These are phyloP conservation scores for Denticeps clupeoides DNA, from an alignment of 2,797 vertebrate species.

Conservation along the genomic window DNA sequence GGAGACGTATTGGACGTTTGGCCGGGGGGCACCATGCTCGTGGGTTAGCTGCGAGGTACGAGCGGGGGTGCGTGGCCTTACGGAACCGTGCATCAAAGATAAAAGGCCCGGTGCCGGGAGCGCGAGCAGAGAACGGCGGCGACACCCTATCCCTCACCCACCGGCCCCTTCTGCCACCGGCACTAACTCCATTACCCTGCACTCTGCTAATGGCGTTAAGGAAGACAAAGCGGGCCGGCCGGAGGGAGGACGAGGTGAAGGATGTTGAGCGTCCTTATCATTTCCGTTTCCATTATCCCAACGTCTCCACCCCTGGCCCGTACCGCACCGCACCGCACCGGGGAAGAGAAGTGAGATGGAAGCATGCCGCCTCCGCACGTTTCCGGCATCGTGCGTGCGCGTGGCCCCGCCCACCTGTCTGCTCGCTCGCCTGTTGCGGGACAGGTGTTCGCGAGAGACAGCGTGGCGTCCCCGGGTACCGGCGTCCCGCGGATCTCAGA, in stretches of 20 bases:
- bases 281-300: no score
- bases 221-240: slow-evolving; percentile 44
- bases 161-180: slow-evolving; percentile 14
- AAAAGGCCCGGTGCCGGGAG: slow-evolving; percentile 24
- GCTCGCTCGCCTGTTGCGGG: slow-evolving; percentile 19
- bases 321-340: no score
- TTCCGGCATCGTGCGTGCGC: no score
- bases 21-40: slow-evolving; percentile 12
- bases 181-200: slow-evolving; percentile 56
- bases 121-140: no score
- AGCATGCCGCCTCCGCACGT: no score
- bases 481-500: slow-evolving; percentile 17
- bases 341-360: no score
- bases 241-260: slow-evolving; percentile 33
- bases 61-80: no score
- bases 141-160: slow-evolving; percentile 33
- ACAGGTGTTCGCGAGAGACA: slow-evolving; percentile 29
- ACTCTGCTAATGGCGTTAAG: slow-evolving; percentile 65
- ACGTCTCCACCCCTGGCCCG: no score
- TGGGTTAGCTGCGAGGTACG: no score
- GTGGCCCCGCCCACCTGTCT: not conserved
- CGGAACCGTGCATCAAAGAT: slow-evolving; percentile 29
- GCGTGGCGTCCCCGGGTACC: slow-evolving; percentile 16
- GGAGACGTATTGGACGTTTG: slow-evolving; percentile 17
- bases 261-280: slow-evolving; percentile 39